Evolutionary conservation across 92 coral and sea anemone genomes (phyloP).

Genomic region (Phenganax subtilis): DNA sequence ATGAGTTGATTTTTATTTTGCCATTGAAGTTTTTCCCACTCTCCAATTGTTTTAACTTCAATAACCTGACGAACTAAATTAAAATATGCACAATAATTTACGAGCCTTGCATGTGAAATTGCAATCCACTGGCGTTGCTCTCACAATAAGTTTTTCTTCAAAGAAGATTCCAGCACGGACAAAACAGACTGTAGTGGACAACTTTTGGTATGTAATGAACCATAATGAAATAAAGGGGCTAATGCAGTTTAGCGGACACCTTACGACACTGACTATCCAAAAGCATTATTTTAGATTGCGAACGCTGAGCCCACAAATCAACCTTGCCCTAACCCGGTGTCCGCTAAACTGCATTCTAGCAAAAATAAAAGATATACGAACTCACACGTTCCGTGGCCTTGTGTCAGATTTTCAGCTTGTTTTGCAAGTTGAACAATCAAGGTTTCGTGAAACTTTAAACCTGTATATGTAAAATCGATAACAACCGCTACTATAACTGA

Average conservation of each 20-base stretch:
- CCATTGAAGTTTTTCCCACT: slow-evolving; percentile 56
- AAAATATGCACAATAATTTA: not conserved
- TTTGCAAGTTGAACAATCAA: slow-evolving; percentile 67
- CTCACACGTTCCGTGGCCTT: slow-evolving; percentile 18
- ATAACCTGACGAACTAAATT: slow-evolving; percentile 57
- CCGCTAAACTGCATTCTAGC: too few species aligned
- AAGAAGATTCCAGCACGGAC: not conserved
- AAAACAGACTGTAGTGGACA: not conserved
- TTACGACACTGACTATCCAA: too few species aligned
- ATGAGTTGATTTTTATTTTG: slow-evolving; percentile 56
- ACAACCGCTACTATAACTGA: not conserved
- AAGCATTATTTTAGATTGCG: too few species aligned
- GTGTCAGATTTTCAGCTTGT: slow-evolving; percentile 75
- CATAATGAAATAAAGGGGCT: too few species aligned
- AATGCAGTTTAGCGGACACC: too few species aligned
- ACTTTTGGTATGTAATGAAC: not conserved
- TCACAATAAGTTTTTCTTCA: too few species aligned
- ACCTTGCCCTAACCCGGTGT: too few species aligned
- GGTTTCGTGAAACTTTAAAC: slow-evolving; percentile 71
- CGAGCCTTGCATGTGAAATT: too few species aligned
- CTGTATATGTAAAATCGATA: slow-evolving; percentile 25
- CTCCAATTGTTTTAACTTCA: slow-evolving; percentile 58
- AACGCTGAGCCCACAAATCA: too few species aligned
- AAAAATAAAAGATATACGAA: not conserved
- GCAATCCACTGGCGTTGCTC: too few species aligned